Conservation (phyloP, 2,888 invertebrate genomes). For the Cataglyphis altisquamis region DNA sequence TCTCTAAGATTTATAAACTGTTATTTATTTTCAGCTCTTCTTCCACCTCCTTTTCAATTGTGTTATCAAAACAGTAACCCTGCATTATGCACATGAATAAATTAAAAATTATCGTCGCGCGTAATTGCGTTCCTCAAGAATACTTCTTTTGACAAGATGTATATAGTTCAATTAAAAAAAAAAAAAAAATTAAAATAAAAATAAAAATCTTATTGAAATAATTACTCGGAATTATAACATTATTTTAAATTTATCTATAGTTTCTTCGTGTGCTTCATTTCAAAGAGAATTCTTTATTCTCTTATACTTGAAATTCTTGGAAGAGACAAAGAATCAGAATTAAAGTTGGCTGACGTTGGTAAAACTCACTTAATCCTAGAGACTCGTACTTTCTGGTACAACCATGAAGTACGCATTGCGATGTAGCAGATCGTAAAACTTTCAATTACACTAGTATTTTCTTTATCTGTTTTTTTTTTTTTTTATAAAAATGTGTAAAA, state of each 20-base stretch:
- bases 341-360: slow-evolving; percentile 31
- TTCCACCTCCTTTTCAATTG: neutral
- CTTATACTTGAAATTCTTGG: slow-evolving; percentile 15
- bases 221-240: neutral
- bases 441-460: neutral
- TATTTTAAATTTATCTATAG: slow-evolving; percentile 8
- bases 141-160: neutral
- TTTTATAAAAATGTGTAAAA: neutral
- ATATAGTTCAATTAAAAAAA: neutral
- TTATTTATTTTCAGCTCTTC: neutral
- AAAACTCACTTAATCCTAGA: slow-evolving; percentile 19
- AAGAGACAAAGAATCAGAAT: slow-evolving; percentile 16
- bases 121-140: neutral
- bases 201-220: neutral
- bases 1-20: slow-evolving; percentile 1
- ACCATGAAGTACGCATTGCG: neutral
- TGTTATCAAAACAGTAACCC: slow-evolving; percentile 6
- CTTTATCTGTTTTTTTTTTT: neutral
- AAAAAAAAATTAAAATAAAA: neutral
- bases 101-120: slow-evolving; percentile 15
- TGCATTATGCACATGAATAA: slow-evolving; percentile 23
- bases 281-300: neutral
- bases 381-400: slow-evolving; percentile 8
- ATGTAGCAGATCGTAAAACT: neutral
- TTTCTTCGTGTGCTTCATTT: neutral